Evolutionary conservation across 2,797 vertebrate species (phyloP).

Genomic region (Chromobotia macracanthus): DNA sequence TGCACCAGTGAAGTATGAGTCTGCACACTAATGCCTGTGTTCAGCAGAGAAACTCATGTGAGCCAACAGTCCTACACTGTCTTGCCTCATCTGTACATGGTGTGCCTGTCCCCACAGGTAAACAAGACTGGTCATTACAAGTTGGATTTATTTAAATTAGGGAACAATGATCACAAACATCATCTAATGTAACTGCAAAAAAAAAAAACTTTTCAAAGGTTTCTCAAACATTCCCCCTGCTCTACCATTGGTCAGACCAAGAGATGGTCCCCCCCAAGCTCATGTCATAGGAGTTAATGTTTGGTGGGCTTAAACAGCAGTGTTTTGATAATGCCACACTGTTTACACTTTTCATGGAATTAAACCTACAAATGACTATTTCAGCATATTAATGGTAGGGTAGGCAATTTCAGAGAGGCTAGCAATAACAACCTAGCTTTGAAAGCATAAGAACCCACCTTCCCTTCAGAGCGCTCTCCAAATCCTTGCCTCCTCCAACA

Average conservation of each 20-base stretch:
- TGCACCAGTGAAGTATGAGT: slow-evolving; percentile 56
- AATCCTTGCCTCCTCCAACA: no score
- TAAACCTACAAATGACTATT: no score
- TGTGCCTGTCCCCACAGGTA: background rate
- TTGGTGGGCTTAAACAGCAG: background rate
- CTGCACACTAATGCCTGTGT: slow-evolving; percentile 46
- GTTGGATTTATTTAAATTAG: slow-evolving; percentile 13
- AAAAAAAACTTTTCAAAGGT: background rate
- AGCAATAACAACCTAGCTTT: no score
- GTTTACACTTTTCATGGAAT: no score
- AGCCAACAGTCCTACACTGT: slow-evolving; percentile 54
- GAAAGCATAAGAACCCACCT: no score
- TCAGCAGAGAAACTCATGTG: slow-evolving; percentile 51
- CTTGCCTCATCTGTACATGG: slow-evolving; percentile 35
- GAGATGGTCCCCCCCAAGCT: background rate
- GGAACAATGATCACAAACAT: no score
- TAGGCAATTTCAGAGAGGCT: no score
- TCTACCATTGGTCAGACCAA: background rate
- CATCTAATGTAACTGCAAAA: background rate
- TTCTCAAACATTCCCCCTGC: background rate
- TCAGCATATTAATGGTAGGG: no score
- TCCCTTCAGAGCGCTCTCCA: no score
- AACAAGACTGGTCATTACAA: background rate
- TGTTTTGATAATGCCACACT: no score
- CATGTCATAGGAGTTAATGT: background rate